phyloP scores from a whole-genome alignment of 2,888 invertebrate species.

The Tortricodes alternella region DNA sequence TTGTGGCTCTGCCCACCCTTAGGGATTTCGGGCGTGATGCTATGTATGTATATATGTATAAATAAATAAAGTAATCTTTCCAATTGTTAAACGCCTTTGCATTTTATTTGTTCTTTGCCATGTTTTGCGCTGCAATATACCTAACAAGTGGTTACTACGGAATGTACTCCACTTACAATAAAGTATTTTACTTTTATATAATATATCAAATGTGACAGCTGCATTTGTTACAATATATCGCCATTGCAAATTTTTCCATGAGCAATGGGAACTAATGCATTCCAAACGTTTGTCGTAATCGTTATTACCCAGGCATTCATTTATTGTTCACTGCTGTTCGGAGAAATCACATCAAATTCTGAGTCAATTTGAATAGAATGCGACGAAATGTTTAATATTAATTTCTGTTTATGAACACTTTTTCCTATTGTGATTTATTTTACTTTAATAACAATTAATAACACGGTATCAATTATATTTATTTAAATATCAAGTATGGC shows the following conservation, averaged over 20 bases:
- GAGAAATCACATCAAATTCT: slow-evolving; percentile 12
- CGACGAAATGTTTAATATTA: background rate
- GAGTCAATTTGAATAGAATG: slow-evolving; percentile 6
- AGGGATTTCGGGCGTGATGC: too few relatives aligned
- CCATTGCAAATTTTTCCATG: background rate
- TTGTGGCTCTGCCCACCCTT: too few relatives aligned
- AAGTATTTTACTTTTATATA: too few relatives aligned
- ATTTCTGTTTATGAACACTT: slow-evolving; percentile 13
- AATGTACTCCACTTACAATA: background rate
- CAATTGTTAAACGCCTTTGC: background rate
- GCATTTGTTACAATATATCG: slow-evolving; percentile 3
- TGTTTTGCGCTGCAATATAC: background rate
- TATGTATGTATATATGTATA: background rate
- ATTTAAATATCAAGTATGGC: too few relatives aligned
- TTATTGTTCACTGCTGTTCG: slow-evolving; percentile 7
- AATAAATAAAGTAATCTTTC: background rate
- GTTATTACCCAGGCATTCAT: too few relatives aligned
- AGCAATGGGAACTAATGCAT: slow-evolving; percentile 2
- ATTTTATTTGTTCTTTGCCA: background rate
- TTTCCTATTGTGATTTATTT: too few relatives aligned
- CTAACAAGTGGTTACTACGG: background rate
- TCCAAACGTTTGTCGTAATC: slow-evolving; percentile 5
- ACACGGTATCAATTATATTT: background rate
- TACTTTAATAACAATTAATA: background rate
- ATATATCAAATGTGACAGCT: background rate